Evolutionary conservation across 1,140 invertebrate genomes (phyloP).

Genomic region (Laupala kohalensis): DNA sequence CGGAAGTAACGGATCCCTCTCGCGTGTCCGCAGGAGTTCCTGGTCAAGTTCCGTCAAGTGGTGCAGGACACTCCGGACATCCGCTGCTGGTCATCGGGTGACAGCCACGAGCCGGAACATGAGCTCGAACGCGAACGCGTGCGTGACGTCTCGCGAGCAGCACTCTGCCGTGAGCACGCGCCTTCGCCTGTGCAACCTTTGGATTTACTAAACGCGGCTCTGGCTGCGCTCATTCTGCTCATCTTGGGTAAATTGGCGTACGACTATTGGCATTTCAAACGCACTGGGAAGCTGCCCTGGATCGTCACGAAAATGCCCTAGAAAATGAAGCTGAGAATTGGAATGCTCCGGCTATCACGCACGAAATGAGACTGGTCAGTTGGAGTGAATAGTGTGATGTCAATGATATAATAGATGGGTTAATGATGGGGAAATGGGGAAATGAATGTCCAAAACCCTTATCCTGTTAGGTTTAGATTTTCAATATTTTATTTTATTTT

Average conservation of each 20-base stretch:
- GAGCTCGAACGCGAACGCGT: conserved; percentile 38
- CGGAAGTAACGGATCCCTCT: background rate
- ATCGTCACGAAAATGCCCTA: conserved; percentile 57
- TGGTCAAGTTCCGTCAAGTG: conserved; percentile 17
- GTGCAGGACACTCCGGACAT: conserved; percentile 20
- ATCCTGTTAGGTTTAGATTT: no score
- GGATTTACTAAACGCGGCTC: conserved; percentile 55
- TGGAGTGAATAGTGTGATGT: no score
- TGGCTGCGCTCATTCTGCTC: conserved; percentile 50
- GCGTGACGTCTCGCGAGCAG: conserved; percentile 45
- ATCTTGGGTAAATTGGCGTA: conserved; percentile 60
- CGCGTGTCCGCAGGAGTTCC: conserved; percentile 17
- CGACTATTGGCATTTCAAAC: conserved; percentile 68
- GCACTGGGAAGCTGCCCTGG: conserved; percentile 65
- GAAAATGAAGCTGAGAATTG: no score
- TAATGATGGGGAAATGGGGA: no score
- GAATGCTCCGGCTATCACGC: no score
- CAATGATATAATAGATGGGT: no score
- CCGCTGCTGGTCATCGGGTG: background rate
- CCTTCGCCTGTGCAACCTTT: conserved; percentile 42
- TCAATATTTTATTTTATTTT: no score
- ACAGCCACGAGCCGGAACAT: background rate
- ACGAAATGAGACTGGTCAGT: no score
- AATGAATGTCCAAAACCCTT: no score
- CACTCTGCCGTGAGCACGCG: conserved; percentile 43